Percentiles rank a stretch among this genome's conserved stretches.
Evolutionary conservation across 2,888 invertebrate genomes (phyloP).

Genomic region (Pantelozetes paolii): DNA sequence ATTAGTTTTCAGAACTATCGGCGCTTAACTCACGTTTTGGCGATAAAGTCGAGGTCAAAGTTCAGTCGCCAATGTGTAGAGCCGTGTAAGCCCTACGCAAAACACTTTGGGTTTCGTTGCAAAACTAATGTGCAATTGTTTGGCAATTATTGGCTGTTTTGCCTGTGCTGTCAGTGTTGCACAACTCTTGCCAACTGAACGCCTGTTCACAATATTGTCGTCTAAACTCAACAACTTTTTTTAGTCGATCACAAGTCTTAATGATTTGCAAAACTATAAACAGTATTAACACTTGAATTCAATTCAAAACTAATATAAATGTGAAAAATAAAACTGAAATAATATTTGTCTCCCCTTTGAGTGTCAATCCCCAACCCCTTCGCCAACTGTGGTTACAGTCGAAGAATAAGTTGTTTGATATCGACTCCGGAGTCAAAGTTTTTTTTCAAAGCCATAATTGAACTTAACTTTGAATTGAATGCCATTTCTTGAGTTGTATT

Average conservation of each 20-base stretch:
- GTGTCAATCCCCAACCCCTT: neutral
- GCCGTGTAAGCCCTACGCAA: neutral
- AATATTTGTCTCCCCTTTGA: neutral
- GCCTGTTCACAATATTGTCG: too few relatives aligned
- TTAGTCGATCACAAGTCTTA: too few relatives aligned
- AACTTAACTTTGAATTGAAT: constrained; percentile 10
- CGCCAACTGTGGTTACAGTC: neutral
- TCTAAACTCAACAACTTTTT: too few relatives aligned
- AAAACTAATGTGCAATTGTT: too few relatives aligned
- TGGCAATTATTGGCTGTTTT: too few relatives aligned
- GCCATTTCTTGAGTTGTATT: neutral
- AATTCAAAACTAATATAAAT: neutral
- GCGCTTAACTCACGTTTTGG: constrained; percentile 14
- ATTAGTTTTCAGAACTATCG: neutral
- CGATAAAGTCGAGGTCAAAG: constrained; percentile 9
- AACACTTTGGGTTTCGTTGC: too few relatives aligned
- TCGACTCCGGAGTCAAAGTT: neutral
- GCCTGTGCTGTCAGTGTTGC: neutral
- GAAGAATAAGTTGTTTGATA: constrained; percentile 16
- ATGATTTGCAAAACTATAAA: too few relatives aligned
- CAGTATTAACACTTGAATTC: constrained; percentile 1
- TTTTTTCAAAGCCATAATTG: too few relatives aligned
- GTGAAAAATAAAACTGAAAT: neutral
- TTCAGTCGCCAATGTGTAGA: constrained; percentile 18
- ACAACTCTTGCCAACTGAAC: constrained; percentile 9